Conservation (phyloP, 2,888 invertebrate species). For the Cerastis leucographa region DNA sequence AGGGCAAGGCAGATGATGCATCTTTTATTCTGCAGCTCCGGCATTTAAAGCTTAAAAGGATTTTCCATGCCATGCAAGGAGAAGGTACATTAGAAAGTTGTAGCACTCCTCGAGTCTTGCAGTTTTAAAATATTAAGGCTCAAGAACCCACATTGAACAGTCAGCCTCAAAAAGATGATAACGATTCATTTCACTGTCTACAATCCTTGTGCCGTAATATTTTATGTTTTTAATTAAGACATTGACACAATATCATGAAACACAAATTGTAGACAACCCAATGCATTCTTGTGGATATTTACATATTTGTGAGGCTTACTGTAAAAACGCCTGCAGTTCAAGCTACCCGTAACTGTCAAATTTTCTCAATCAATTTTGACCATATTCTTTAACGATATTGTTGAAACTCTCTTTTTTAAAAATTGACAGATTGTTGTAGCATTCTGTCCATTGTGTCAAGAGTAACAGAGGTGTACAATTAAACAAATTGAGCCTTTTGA, state of each 20-base stretch:
- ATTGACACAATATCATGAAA: neutral
- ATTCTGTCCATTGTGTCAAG: constrained; percentile 14
- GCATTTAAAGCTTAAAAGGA: neutral
- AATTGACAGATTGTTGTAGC: no score
- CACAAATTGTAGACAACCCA: neutral
- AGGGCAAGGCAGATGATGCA: no score
- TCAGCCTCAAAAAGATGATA: neutral
- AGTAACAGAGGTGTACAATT: constrained; percentile 26
- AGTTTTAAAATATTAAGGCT: constrained; percentile 17
- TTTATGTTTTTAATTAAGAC: neutral
- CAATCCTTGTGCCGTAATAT: neutral
- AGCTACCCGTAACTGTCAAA: no score
- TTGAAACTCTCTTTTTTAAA: no score
- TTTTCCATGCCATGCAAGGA: neutral
- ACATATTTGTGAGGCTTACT: neutral
- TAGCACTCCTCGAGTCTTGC: neutral
- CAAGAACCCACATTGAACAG: neutral
- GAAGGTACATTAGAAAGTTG: neutral
- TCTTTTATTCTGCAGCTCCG: neutral
- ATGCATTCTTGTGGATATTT: neutral
- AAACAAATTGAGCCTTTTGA: neutral
- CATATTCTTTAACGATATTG: no score
- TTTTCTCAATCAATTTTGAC: no score
- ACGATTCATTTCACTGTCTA: neutral
- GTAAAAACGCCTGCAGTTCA: no score